Percentiles rank a stretch among this genome's conserved stretches.
These are phyloP conservation scores for Carettochelys insculpta DNA, from an alignment of 2,113 vertebrate genomes.

Conservation along the genomic window DNA sequence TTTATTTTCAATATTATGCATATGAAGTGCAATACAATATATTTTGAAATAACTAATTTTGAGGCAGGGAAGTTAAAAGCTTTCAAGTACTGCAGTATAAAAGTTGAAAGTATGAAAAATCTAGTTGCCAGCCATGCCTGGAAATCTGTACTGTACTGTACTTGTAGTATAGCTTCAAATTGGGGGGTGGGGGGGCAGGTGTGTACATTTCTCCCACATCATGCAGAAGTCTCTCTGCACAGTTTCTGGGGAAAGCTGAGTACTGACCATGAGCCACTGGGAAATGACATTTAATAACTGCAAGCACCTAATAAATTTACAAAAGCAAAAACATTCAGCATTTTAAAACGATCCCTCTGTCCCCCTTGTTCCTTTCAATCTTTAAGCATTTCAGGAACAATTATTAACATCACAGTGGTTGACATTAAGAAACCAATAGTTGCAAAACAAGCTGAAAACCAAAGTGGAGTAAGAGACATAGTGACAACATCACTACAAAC, in stretches of 20 bases:
- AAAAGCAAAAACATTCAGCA: not conserved
- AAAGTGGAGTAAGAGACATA: constrained; percentile 46
- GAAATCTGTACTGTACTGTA: not conserved
- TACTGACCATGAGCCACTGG: not conserved
- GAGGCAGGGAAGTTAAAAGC: not conserved
- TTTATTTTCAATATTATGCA: fast-evolving
- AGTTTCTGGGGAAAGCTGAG: not conserved
- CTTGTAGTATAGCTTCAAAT: not conserved
- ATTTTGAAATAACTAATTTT: not conserved
- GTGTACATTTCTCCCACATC: not conserved
- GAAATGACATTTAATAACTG: not conserved
- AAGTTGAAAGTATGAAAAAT: not conserved
- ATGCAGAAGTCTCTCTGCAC: not conserved
- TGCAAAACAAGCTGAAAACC: constrained; percentile 39
- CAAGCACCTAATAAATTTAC: not conserved
- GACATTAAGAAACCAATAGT: constrained; percentile 43
- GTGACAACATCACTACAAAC: not conserved
- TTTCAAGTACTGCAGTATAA: not conserved
- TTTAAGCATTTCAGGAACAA: not conserved
- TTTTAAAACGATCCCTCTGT: not conserved
- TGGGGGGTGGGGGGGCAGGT: not conserved
- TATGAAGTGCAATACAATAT: not conserved
- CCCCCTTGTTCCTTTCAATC: not conserved
- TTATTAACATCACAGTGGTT: not conserved
- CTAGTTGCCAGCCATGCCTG: not conserved